Percentiles rank a stretch among this genome's conserved stretches.
Conservation (phyloP, 2,888 invertebrate species). For the Mayetiola destructor region DNA sequence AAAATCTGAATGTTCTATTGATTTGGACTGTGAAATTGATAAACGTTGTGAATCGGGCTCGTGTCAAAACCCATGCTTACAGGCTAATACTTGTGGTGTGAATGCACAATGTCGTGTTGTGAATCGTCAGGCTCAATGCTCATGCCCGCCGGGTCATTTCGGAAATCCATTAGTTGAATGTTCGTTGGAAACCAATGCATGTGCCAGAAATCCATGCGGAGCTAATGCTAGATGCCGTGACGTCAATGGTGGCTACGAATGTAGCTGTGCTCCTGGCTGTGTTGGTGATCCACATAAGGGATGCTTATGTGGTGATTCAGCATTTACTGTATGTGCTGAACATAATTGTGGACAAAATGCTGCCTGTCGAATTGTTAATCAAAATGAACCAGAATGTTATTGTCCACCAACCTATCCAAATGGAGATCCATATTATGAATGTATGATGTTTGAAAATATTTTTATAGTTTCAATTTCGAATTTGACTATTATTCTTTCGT, state of each 20-base stretch:
- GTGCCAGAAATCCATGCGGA: slow-evolving; percentile 71
- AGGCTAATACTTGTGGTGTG: slow-evolving; percentile 59
- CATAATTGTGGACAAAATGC: slow-evolving; percentile 72
- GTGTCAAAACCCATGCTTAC: slow-evolving; percentile 71
- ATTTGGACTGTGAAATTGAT: slow-evolving; percentile 61
- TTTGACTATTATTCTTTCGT: background rate
- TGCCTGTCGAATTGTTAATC: slow-evolving; percentile 54
- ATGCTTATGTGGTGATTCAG: slow-evolving; percentile 56
- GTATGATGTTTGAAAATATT: slow-evolving; percentile 40
- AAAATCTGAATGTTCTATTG: slow-evolving; percentile 58
- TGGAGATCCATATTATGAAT: slow-evolving; percentile 74
- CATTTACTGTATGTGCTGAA: slow-evolving; percentile 59
- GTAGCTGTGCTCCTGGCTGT: slow-evolving; percentile 65
- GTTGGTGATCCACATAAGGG: slow-evolving; percentile 67
- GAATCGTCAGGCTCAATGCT: slow-evolving; percentile 59
- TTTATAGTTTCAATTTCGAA: background rate
- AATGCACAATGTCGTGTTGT: slow-evolving; percentile 75
- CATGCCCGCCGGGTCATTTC: slow-evolving; percentile 57
- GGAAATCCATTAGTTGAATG: slow-evolving; percentile 58
- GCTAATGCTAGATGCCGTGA: slow-evolving; percentile 69
- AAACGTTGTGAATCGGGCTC: slow-evolving; percentile 59
- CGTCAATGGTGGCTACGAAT: slow-evolving; percentile 61
- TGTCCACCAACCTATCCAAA: slow-evolving; percentile 69
- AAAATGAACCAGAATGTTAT: slow-evolving; percentile 59
- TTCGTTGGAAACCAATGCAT: slow-evolving; percentile 52